Percentiles rank a stretch among this genome's conserved stretches.
These are phyloP conservation scores for Drosophila nikananu DNA, from an alignment of 1,140 invertebrate genomes.

Conservation along the genomic window DNA sequence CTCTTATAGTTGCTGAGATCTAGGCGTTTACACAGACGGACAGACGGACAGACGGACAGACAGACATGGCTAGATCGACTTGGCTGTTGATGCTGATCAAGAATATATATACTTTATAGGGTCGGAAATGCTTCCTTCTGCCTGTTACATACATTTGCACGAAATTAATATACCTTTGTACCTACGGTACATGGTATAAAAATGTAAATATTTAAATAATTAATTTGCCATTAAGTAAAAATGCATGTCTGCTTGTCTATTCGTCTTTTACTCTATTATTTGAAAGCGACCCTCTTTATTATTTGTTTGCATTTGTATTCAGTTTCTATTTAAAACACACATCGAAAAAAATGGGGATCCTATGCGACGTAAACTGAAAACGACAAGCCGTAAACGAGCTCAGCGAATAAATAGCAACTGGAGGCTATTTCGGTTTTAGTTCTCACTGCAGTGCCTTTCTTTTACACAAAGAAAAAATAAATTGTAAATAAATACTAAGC, in stretches of 20 bases:
- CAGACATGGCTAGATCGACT: too few relatives aligned
- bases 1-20: too few relatives aligned
- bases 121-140: too few relatives aligned
- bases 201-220: conserved; percentile 24
- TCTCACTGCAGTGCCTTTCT: conserved; percentile 6
- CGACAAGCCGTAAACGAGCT: conserved; percentile 36
- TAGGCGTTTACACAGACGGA: too few relatives aligned
- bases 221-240: conserved; percentile 45
- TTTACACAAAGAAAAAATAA: conserved; percentile 10
- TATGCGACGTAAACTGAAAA: conserved; percentile 26
- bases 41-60: too few relatives aligned
- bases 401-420: conserved; percentile 26
- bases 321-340: conserved; percentile 69
- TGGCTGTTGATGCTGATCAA: too few relatives aligned
- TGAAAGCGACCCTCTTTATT: neutral
- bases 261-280: neutral
- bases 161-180: too few relatives aligned
- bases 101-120: too few relatives aligned
- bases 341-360: conserved; percentile 16
- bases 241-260: neutral
- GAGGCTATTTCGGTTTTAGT: conserved; percentile 63
- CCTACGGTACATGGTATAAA: too few relatives aligned
- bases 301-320: neutral
- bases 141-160: too few relatives aligned
- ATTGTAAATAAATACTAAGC: neutral